Evolutionary conservation across 1,140 invertebrate genomes (phyloP), one percentile per base, ranked within the genome.

Genomic region (Mya arenaria): DNA sequence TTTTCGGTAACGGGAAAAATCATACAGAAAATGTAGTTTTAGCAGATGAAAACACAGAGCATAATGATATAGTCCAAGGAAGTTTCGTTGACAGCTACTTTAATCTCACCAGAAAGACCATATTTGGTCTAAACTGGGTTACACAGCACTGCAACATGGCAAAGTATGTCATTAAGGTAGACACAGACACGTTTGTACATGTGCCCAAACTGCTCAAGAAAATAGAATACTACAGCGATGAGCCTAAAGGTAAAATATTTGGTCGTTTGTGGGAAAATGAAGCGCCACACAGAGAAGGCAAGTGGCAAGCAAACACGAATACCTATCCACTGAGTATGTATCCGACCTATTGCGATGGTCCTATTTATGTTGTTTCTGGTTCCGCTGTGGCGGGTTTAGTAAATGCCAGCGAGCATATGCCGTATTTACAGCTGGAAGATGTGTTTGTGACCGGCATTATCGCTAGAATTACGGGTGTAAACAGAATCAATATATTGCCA

Each of bases 171-270:
- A 94, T 98, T 19, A 98, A 98, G 94, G 95, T 96, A 91, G 97
- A 98, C 90, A 97, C 97, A 91, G 97, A 98, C 90, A 96, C 96
- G 73, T 95, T 97, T 52, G 94, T 97, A 19, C 95, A 97, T 92
- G 87, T 97, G 15, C 95, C 95, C 4, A 41, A 44, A 34, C 74
- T 90, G 0, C 23, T 78, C 25, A 37, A 58, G 17, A n/a, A 77
- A 6, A 34, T 87, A 28, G 17, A 25, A 6, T n/a, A 36, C n/a
- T 19, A 39, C 19, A 36, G 32, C 2, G n/a, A 41, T 25, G 10
- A 37, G 4, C 0, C 30, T 23, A 15, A 41, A 19, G 32, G 52
- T 25, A 41, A 68, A 68, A 68, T 68, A 23, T 41, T 68, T 2
- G 36, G 65, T 23, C 65, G 37, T 39, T 5, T 68, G 17, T 23